Evolutionary conservation across 2,797 vertebrate species (phyloP).

Genomic region (Channallabes apus): DNA sequence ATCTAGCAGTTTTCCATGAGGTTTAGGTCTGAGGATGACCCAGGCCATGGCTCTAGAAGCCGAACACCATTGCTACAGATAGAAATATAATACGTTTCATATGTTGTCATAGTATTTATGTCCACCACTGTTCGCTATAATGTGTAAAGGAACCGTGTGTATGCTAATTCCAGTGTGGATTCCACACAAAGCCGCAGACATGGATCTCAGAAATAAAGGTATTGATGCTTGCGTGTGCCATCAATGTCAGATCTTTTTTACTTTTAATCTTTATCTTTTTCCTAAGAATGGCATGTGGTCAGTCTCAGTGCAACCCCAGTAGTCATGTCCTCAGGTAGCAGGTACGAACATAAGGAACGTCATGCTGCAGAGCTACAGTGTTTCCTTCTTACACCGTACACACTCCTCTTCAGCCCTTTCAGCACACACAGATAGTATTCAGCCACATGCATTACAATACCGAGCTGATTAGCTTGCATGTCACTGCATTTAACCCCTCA

Average conservation of each 20-base stretch:
- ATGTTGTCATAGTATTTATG: no score
- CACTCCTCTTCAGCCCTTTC: background rate
- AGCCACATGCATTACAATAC: background rate
- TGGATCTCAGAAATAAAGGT: background rate
- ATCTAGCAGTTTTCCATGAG: no score
- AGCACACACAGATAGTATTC: no score
- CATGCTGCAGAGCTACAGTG: background rate
- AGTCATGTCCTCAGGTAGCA: background rate
- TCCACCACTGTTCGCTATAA: background rate
- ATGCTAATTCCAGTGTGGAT: background rate
- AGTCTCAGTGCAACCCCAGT: background rate
- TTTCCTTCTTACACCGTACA: background rate
- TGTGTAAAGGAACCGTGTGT: background rate
- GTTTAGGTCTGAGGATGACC: no score
- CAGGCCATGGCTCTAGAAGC: no score
- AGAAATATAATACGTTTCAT: background rate
- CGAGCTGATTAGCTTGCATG: background rate
- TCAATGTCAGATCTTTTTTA: background rate
- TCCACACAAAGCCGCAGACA: background rate
- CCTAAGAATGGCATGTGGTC: background rate
- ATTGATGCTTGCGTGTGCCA: background rate
- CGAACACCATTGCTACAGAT: no score
- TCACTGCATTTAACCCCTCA: background rate
- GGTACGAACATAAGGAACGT: no score
- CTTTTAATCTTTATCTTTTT: background rate